Base-by-base conservation (phyloP, 23 tunicate species). In the Ciona savignyi region DNA sequence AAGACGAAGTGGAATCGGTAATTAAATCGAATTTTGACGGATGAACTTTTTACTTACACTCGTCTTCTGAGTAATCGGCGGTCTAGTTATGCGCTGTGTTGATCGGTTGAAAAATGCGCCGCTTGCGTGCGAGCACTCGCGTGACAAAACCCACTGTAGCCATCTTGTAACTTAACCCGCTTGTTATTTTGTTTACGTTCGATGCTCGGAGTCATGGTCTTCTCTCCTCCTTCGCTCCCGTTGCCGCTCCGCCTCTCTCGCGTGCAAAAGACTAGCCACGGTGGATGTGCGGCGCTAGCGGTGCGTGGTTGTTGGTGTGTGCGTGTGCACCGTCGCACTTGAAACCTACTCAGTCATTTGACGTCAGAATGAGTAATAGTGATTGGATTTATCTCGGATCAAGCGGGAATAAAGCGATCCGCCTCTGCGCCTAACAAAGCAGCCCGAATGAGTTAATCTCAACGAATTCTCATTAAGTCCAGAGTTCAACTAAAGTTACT, bases 71-170 rank as follows among this genome's bases (percentile, higher is more conserved):
- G 56, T 42, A 42, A 42, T 42, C 56, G 56, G 15, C 15, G 15
- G 9, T 42, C 56, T 9, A 42, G 56, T 42, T n/a, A 25, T 63
- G 67, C 67, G 67, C 24, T 63, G 23, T 63, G 28, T n/a, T 63
- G 28, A n/a, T 23, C 67, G 67, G 15, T 63, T 63, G 67, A 63
- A 63, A 62, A 30, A 32, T 68, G 70, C 67, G 32, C 21, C 1
- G 27, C 27, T 81, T 49, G 85, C 85, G 85, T 81, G 85, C 85
- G 71, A 77, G 33, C 32, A 19, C 62, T 81, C 73, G 78, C 78
- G 78, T 74, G 78, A 74, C 62, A 74, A 27, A 6, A 62, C 34
- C 27, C 34, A 25, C 32, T 22, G 33, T 25, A 68, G 69, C 49
- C 34, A n/a, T 24, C 78, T 60, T 60, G 78, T 62, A 74, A 74